Evolutionary conservation across 2,797 vertebrate species (phyloP), one percentile per base, ranked within the genome.

Genomic region (Mormyrops attenuatus): DNA sequence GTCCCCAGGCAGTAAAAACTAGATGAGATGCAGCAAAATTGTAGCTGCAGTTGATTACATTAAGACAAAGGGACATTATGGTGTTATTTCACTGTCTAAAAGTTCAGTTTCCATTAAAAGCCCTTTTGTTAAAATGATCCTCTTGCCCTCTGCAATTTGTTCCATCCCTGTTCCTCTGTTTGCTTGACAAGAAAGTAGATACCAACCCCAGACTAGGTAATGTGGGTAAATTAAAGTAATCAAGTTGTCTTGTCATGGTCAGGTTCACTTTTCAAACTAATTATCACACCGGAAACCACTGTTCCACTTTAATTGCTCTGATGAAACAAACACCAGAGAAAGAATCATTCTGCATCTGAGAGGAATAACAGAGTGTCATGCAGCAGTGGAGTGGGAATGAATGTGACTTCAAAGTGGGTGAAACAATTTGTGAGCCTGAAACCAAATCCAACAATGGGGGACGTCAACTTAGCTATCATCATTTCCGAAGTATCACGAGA

Each of bases 161-260:
- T 90, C 82, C 87, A 22, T 82, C 55, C 49, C 41, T 69, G 87
- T 90, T 88, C 84, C 60, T 52, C 86, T 49, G 52, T 84, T 57
- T 88, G 89, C 87, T 85, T 52, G 87, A 90, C 55, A 90, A 85
- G 80, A 90, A 34, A 88, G 88, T 52, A 82, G 90, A 90, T 90
- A 90, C 88, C 66, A 88, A 85, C 88, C 89, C 88, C 49, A 13
- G 63, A 85, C 55, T 66, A 85, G 55, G 20, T 88, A 90, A 90
- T 69, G 52, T 86, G 44, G 69, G 89, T 84, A 90, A 85, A 90
- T 90, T 73, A 88, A 90, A 90, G 87, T 77, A 86, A 90, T 90
- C 88, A 88, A 90, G 82, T 57, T 69, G 82, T 88, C 90, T 77
- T 90, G 88, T 86, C 90, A 57, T 50, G 60, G 88, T 47, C 60